Evolutionary conservation across 1,140 invertebrate genomes (phyloP).

Genomic region (Harpegnathos saltator): DNA sequence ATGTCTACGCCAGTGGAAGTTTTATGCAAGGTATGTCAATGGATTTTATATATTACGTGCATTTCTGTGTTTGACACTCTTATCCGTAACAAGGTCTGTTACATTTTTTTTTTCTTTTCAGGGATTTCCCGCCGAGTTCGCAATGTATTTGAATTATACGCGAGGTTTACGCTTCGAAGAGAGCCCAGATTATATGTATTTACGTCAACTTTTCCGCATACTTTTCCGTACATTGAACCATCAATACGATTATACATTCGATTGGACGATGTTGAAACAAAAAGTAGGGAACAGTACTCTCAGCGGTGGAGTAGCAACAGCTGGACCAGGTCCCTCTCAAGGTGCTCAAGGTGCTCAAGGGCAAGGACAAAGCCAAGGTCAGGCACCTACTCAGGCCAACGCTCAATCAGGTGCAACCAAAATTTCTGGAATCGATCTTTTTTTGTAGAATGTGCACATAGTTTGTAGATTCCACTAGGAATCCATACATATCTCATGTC

Average conservation of each 20-base stretch:
- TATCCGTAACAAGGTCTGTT: not conserved
- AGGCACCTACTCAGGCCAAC: slow-evolving; percentile 73
- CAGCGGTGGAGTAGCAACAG: slow-evolving; percentile 56
- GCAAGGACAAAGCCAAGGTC: slow-evolving; percentile 78
- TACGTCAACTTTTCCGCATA: slow-evolving; percentile 98
- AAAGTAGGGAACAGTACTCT: slow-evolving; percentile 86
- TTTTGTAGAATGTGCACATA: slow-evolving; percentile 27
- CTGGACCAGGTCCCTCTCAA: slow-evolving; percentile 71
- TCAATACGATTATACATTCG: slow-evolving; percentile 99
- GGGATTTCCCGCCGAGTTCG: slow-evolving; percentile 98
- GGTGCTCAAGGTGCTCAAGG: slow-evolving; percentile 71
- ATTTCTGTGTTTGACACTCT: not conserved
- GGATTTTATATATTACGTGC: slow-evolving; percentile 30
- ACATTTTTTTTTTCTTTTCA: slow-evolving; percentile 78
- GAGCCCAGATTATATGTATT: slow-evolving; percentile 99
- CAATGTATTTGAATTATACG: slow-evolving; percentile 99
- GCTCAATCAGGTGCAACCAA: slow-evolving; percentile 79
- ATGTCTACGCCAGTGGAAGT: slow-evolving; percentile 98
- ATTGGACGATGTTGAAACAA: slow-evolving; percentile 99
- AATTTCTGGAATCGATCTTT: slow-evolving; percentile 29
- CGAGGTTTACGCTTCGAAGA: slow-evolving; percentile 98
- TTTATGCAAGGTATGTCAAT: slow-evolving; percentile 93
- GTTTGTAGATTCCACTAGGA: not conserved
- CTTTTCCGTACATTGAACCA: slow-evolving; percentile 99
- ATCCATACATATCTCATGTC: not conserved